Evolutionary conservation across 2,888 invertebrate species (phyloP), one percentile per base, ranked within the genome.

Genomic region (Tromatobia lineatoria): DNA sequence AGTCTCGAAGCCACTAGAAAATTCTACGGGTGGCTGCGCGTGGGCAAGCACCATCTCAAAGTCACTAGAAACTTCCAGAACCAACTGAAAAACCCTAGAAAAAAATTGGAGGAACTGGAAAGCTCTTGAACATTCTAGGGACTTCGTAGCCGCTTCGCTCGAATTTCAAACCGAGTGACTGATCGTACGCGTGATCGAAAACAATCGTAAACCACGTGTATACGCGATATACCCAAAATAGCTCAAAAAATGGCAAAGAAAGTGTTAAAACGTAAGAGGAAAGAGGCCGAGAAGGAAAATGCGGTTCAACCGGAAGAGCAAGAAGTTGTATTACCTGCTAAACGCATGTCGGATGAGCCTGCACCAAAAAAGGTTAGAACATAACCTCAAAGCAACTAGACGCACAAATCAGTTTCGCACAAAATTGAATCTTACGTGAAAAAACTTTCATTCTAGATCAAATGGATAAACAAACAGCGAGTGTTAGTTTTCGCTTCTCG

Each of bases 381-480:
- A 76, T 87, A 86, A 87, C 82, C 85, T 83, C 23, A 15, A 80
- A 79, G n/a, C 11, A 38, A 23, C 20, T 80, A 66, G 2, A 50
- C 29, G 15, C 64, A 11, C 34, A 70, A 61, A 42, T 38, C 3
- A 11, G 69, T 77, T n/a, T 13, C 11, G 2, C n/a, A 13, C n/a
- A n/a, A 45, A 38, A 34, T 47, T 29, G 81, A 84, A 23, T 18
- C 7, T 52, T 10, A 23, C 54, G 23, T 8, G 1, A 10, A 0
- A 23, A 54, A 23, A 23, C 1, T 54, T 54, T 0, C 78, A 89
- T 94, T 94, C 82, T 91, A 98, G 98, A 95, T 95, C 52, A 98
- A 97, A 96, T 99, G 99, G 99, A 96, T 96, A 75, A 99, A 99
- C 94, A 97, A 97, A 91, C 98, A 99, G 93, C 95, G 99, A 88